These are phyloP conservation scores for Microcebus ravelobensis DNA, from an alignment of 2,113 vertebrate species.

Conservation along the genomic window DNA sequence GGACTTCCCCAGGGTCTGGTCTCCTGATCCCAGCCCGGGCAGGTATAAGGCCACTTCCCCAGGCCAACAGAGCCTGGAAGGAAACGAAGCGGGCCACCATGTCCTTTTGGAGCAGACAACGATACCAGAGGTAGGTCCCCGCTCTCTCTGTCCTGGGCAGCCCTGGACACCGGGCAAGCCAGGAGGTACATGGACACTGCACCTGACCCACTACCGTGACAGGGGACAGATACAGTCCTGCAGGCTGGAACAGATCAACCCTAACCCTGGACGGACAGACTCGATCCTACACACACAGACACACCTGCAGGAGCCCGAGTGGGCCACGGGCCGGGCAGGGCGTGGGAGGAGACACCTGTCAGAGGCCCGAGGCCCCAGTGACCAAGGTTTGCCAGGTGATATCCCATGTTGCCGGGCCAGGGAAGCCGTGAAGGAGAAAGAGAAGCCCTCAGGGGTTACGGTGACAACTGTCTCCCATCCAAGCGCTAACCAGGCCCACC, in stretches of 20 bases:
- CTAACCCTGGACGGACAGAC: not conserved
- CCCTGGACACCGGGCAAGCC: fast-evolving
- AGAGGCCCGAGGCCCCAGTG: not conserved
- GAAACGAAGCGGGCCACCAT: not conserved
- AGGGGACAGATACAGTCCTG: not conserved
- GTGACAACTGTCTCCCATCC: not conserved
- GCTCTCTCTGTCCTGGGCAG: fast-evolving
- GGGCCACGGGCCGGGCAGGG: fast-evolving
- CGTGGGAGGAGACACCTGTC: not conserved
- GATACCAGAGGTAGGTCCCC: conserved; percentile 45
- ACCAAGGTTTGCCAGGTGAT: not conserved
- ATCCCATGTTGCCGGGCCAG: too few relatives aligned
- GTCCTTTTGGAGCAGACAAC: not conserved
- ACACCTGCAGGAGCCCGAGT: not conserved
- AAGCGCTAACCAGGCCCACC: too few relatives aligned
- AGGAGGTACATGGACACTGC: fast-evolving
- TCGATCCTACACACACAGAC: not conserved
- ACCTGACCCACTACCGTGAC: fast-evolving
- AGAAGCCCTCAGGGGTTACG: not conserved
- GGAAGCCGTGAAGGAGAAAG: not conserved
- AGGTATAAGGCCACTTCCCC: not conserved
- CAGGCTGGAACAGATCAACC: not conserved
- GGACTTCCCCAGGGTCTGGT: not conserved
- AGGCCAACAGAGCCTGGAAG: not conserved
- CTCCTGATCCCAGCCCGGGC: not conserved